phyloP scores from a whole-genome alignment of 2,113 vertebrate genomes.

The Menidia beryllina region DNA sequence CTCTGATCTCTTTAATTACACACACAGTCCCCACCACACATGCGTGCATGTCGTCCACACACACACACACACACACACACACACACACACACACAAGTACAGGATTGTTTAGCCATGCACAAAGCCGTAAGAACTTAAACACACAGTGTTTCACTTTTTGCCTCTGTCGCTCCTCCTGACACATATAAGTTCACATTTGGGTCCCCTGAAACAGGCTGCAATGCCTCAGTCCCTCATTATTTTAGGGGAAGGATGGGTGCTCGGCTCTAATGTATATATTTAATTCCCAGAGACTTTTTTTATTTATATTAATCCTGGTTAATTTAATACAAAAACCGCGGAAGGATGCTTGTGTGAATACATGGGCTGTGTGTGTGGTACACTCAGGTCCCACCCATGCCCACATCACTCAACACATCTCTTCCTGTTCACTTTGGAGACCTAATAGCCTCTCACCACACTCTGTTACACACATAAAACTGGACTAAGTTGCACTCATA shows the following conservation, averaged over 20 bases:
- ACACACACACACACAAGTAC: conserved; percentile 38
- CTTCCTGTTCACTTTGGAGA: conserved; percentile 56
- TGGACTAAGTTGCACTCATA: background rate
- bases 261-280: conserved; percentile 36
- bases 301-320: conserved; percentile 33
- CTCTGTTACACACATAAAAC: conserved; percentile 27
- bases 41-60: conserved; percentile 13
- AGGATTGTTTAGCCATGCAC: conserved; percentile 23
- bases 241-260: conserved; percentile 40
- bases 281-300: conserved; percentile 43
- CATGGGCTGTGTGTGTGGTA: conserved; percentile 23
- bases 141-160: conserved; percentile 18
- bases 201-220: conserved; percentile 32
- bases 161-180: conserved; percentile 19
- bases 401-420: conserved; percentile 63
- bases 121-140: conserved; percentile 8
- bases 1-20: conserved; percentile 60
- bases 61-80: conserved; percentile 45
- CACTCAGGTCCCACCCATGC: conserved; percentile 35
- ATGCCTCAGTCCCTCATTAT: conserved; percentile 43
- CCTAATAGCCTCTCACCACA: conserved; percentile 49
- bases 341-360: background rate
- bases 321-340: conserved; percentile 44
- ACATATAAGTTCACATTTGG: conserved; percentile 35
- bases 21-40: conserved; percentile 26